Evolutionary conservation across 2,797 vertebrate species (phyloP), one percentile per base, ranked within the genome.

Genomic region (Amazonetta brasiliensis): DNA sequence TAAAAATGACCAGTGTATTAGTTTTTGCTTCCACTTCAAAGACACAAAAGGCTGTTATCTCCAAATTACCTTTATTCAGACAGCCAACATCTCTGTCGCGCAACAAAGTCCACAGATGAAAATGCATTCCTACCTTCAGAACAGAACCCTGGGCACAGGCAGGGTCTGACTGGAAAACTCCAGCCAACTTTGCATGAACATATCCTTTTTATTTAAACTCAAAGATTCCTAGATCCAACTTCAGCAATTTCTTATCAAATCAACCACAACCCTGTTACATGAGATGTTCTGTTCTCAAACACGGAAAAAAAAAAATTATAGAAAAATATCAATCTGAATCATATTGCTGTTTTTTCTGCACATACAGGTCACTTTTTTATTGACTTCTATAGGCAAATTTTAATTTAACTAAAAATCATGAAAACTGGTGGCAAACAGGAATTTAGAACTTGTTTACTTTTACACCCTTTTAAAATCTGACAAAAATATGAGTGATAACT

Each of bases 51-150:
- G 73, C 50, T 89, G 46, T 93, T 64, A 67, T 33, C 41, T 95
- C 87, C 67, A 93, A 63, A 89, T 79, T 25, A 88, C 68, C 35
- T 95, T 95, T 95, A 94, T 94, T 95, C 55, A 80, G 31, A 48
- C 18, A 67, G 14, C 69, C 44, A 91, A 77, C 62, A 89, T 67
- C 41, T 59, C 84, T 2, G 3, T 41, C 81, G 68, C 72, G 80
- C 84, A 82, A 46, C 17, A 19, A 69, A 28, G 60, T n/a, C 12
- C 4, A 60, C 39, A 77, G 35, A 93, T 52, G 44, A 92, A 94
- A 79, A 63, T 20, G 48, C 3, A 0, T 46, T 84, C 76, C 89
- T 87, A 30, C 59, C 18, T 48, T 81, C 91, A 37, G 46, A 82
- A 80, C 75, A 89, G 50, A 89, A 54, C 37, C 43, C 41, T n/a